Evolutionary conservation across 64 coral and sea anemone species (phyloP).

Genomic region (Pocillopora verrucosa): DNA sequence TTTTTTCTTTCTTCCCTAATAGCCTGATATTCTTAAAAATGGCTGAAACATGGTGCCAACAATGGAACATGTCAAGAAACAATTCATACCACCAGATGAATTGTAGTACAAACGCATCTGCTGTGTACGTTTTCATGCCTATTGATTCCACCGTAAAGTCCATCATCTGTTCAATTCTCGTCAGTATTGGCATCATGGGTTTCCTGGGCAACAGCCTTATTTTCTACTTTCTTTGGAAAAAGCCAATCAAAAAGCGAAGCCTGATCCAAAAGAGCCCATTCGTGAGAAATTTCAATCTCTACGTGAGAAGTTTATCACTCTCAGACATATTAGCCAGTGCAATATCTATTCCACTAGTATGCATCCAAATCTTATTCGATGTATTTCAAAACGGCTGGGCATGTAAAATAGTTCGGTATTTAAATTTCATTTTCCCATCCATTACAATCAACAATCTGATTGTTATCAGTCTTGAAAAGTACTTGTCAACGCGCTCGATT

Average conservation of each 20-base stretch:
- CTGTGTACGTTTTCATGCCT: constrained; percentile 2
- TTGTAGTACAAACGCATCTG: neutral
- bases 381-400: constrained; percentile 38
- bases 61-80: neutral
- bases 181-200: neutral
- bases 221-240: constrained; percentile 21
- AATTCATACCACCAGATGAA: neutral
- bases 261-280: neutral
- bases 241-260: neutral
- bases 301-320: neutral
- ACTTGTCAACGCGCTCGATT: neutral
- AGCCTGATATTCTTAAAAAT: neutral
- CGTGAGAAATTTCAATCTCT: neutral
- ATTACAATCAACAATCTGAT: constrained; percentile 37
- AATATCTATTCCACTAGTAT: neutral
- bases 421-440: constrained; percentile 13
- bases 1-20: neutral
- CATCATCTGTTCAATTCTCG: neutral
- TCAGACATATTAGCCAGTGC: constrained; percentile 6
- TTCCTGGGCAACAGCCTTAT: neutral
- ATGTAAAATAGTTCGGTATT: constrained; percentile 22
- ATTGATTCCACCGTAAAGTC: neutral
- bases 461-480: constrained; percentile 49
- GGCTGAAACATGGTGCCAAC: neutral
- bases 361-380: constrained; percentile 16